Percentiles rank a stretch among this genome's conserved stretches.
Conservation (phyloP, 2,888 invertebrate genomes). For the Hypercompe scribonia region DNA sequence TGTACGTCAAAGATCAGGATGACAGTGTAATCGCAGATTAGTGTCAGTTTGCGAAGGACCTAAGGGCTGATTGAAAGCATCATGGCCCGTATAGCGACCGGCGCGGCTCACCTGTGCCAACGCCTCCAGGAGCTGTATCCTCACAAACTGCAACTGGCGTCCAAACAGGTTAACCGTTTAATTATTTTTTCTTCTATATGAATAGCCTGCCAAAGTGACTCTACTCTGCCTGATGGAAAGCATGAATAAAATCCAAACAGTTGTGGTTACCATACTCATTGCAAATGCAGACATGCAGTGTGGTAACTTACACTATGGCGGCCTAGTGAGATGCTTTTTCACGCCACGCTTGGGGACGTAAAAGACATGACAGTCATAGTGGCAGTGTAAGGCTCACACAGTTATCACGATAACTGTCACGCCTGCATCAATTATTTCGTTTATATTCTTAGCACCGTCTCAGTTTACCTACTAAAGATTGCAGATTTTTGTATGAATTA, state of each 20-base stretch:
- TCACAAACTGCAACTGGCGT: slow-evolving; percentile 68
- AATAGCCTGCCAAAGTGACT: too few relatives aligned
- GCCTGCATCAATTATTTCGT: background rate
- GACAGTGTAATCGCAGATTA: slow-evolving; percentile 50
- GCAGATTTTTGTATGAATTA: background rate
- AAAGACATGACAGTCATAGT: too few relatives aligned
- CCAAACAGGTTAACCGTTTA: slow-evolving; percentile 63
- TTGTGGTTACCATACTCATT: too few relatives aligned
- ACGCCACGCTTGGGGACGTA: too few relatives aligned
- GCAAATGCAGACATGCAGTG: too few relatives aligned
- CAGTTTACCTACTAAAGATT: background rate
- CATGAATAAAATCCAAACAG: too few relatives aligned
- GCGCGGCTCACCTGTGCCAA: slow-evolving; percentile 78
- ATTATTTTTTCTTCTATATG: background rate
- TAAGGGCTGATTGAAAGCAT: slow-evolving; percentile 18
- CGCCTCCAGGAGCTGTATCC: slow-evolving; percentile 80
- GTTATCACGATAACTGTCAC: too few relatives aligned
- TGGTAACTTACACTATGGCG: too few relatives aligned
- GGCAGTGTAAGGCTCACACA: too few relatives aligned
- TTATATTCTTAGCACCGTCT: background rate
- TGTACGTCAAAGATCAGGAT: slow-evolving; percentile 46
- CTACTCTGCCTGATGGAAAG: too few relatives aligned
- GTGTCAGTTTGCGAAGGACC: slow-evolving; percentile 41
- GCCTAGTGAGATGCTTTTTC: too few relatives aligned
- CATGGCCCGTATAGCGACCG: slow-evolving; percentile 78